phyloP scores from a whole-genome alignment of 2,888 invertebrate species.

The Seira musarum region DNA sequence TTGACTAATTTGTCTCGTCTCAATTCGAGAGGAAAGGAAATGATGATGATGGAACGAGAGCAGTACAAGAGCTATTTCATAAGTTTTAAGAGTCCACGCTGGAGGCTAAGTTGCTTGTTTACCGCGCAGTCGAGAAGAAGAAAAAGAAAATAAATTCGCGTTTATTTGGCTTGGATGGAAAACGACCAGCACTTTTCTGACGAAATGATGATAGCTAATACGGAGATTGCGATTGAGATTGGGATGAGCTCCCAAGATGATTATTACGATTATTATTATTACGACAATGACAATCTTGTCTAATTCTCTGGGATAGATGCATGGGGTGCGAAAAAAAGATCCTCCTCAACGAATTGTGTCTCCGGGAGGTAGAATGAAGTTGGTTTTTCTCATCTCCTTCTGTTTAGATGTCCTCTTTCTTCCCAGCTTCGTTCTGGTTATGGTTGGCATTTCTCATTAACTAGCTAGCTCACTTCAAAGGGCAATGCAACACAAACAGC shows the following conservation, averaged over 20 bases:
- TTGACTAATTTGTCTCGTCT: background rate
- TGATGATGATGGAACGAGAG: no score
- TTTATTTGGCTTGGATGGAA: no score
- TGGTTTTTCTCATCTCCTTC: no score
- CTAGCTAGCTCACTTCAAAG: background rate
- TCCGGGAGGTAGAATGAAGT: background rate
- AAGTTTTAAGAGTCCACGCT: conserved; percentile 24
- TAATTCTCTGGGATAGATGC: background rate
- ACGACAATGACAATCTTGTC: background rate
- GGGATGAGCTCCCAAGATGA: conserved; percentile 32
- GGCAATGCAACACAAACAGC: background rate
- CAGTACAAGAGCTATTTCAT: conserved; percentile 15
- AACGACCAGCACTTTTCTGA: background rate
- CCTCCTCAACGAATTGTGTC: background rate
- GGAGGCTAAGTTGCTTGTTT: conserved; percentile 1
- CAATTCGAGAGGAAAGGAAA: background rate
- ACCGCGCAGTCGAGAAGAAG: background rate
- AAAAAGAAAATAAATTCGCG: background rate
- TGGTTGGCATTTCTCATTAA: background rate
- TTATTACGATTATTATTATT: conserved; percentile 18
- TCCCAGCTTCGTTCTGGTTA: no score
- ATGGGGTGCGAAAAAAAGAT: background rate
- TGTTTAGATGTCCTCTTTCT: no score
- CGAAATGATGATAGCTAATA: conserved; percentile 25
- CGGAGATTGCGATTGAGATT: conserved; percentile 31